Conservation (phyloP, 2,797 vertebrate species). For the Argya squamiceps region DNA sequence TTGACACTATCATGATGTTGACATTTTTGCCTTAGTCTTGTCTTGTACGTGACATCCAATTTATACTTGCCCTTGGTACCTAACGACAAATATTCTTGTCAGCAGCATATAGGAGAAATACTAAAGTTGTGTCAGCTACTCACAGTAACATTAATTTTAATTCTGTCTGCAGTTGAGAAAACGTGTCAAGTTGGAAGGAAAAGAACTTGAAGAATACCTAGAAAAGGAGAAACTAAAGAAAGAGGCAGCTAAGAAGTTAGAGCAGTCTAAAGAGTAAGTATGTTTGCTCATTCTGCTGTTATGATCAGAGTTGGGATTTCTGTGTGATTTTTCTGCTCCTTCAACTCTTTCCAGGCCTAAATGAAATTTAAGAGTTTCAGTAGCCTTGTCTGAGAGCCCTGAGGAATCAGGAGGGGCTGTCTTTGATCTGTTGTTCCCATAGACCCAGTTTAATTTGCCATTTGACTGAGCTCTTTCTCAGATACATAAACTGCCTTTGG, state of each 20-base stretch:
- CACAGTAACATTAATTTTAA: background rate
- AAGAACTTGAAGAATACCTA: constrained; percentile 93
- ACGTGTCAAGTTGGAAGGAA: constrained; percentile 95
- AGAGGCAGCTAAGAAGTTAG: constrained; percentile 95
- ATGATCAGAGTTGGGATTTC: background rate
- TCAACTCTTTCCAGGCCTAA: background rate
- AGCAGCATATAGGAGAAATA: background rate
- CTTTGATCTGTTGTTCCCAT: background rate
- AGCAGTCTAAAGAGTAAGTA: constrained; percentile 96
- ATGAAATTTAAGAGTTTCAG: background rate
- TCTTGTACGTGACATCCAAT: background rate
- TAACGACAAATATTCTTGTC: background rate
- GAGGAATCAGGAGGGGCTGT: background rate
- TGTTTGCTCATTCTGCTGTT: background rate
- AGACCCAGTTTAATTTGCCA: background rate
- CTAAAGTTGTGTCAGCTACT: background rate
- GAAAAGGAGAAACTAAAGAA: constrained; percentile 97
- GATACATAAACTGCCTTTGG: background rate
- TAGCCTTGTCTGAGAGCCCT: background rate
- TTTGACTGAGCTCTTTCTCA: background rate
- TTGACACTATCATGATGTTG: background rate
- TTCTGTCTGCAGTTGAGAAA: constrained; percentile 83
- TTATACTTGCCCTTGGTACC: background rate
- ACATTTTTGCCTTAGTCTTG: background rate
- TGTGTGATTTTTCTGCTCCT: background rate